phyloP scores from a whole-genome alignment of 2,113 vertebrate genomes.

The Macroglossus sobrinus region DNA sequence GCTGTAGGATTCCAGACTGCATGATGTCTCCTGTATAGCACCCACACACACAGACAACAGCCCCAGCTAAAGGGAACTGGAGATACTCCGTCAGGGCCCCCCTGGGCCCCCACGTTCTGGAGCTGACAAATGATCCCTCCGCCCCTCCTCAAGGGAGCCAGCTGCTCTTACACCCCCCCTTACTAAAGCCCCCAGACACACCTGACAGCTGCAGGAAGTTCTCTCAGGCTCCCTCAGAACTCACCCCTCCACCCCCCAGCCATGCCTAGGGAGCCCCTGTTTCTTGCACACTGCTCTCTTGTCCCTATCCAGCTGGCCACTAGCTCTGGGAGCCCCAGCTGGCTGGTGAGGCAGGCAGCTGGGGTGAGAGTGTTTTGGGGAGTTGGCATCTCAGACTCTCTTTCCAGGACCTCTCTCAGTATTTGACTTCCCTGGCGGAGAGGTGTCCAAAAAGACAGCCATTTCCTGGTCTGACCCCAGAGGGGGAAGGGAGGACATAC shows the following conservation, averaged over 20 bases:
- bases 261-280: constrained; percentile 52
- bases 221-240: neutral
- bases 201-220: constrained; percentile 77
- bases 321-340: constrained; percentile 40
- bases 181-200: constrained; percentile 40
- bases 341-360: constrained; percentile 42
- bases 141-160: constrained; percentile 51
- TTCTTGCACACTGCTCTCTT: constrained; percentile 66
- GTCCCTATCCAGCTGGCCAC: constrained; percentile 60
- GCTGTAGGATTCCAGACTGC: neutral
- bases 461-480: neutral
- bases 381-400: neutral
- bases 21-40: neutral
- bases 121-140: constrained; percentile 58
- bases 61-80: neutral
- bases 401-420: neutral
- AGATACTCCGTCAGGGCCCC: neutral
- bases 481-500: accelerated
- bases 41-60: neutral
- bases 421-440: neutral
- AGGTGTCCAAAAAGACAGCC: neutral
- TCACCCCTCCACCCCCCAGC: neutral
- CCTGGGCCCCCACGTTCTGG: neutral
- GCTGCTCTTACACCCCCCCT: constrained; percentile 56
- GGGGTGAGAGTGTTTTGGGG: neutral